A percentile compares a stretch with the other conserved stretches of the same genome.
These are phyloP conservation scores for Philopotamus ludificatus DNA, from an alignment of 1,140 invertebrate genomes.

Conservation along the genomic window DNA sequence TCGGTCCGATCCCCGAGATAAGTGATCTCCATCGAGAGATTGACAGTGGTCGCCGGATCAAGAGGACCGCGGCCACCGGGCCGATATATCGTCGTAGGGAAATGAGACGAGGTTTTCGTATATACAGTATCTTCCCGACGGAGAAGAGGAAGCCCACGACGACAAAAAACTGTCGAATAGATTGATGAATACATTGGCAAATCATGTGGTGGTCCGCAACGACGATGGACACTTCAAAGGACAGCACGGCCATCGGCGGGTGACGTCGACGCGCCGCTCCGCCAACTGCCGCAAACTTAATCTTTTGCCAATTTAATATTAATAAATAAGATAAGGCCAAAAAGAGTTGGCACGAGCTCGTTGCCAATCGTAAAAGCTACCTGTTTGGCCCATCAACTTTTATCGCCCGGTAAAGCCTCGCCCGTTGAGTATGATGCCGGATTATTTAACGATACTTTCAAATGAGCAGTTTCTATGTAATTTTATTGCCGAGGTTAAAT, in stretches of 20 bases:
- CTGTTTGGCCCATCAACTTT: too few relatives aligned
- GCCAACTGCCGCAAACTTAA: too few relatives aligned
- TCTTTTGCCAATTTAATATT: too few relatives aligned
- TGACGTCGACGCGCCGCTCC: too few relatives aligned
- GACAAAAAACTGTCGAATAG: constrained; percentile 38
- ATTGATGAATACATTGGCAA: constrained; percentile 41
- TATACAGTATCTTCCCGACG: constrained; percentile 4
- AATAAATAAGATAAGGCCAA: too few relatives aligned
- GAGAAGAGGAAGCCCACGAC: neutral
- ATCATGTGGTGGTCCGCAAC: constrained; percentile 34
- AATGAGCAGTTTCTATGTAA: neutral
- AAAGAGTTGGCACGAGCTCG: too few relatives aligned
- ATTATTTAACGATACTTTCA: neutral
- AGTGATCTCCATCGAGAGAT: neutral
- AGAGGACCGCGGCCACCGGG: constrained; percentile 1
- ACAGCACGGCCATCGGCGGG: too few relatives aligned
- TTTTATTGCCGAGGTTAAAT: neutral
- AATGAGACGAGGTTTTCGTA: neutral
- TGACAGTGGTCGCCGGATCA: neutral
- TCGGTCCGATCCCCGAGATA: neutral
- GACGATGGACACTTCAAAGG: constrained; percentile 41
- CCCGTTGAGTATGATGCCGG: too few relatives aligned
- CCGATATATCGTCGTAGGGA: neutral
- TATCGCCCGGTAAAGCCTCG: neutral
- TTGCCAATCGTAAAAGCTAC: too few relatives aligned